Conservation (phyloP, 2,888 invertebrate genomes). For the Clunio marinus region DNA sequence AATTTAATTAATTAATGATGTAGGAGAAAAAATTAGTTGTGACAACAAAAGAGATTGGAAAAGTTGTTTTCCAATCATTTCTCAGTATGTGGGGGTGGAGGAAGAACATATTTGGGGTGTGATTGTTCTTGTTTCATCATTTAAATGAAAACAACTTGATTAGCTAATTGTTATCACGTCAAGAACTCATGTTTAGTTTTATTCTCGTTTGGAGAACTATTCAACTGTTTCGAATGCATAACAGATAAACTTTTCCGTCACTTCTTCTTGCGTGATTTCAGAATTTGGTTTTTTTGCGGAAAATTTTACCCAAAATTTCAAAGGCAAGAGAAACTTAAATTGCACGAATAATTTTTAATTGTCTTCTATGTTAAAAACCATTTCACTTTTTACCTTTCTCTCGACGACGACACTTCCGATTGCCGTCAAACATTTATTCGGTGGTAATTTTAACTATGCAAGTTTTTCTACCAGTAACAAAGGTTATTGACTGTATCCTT, state of each 20-base stretch:
- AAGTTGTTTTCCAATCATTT: background rate
- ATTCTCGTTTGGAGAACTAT: background rate
- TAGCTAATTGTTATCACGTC: conserved; percentile 15
- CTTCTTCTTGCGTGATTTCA: background rate
- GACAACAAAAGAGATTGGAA: background rate
- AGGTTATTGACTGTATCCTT: background rate
- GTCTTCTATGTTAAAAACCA: background rate
- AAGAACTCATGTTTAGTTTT: background rate
- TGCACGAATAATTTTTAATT: conserved; percentile 38
- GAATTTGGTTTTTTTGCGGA: background rate
- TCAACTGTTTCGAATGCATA: background rate
- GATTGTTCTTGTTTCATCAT: background rate
- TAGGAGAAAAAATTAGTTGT: background rate
- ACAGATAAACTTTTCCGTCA: conserved; percentile 2
- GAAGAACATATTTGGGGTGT: background rate
- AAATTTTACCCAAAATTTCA: background rate
- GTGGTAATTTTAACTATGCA: conserved; percentile 22
- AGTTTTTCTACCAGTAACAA: background rate
- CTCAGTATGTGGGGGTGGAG: background rate
- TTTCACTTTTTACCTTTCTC: background rate
- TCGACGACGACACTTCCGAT: background rate
- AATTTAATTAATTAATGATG: conserved; percentile 31
- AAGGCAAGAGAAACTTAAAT: conserved; percentile 26
- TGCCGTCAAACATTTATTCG: conserved; percentile 34
- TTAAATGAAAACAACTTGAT: conserved; percentile 31